Percentiles rank a stretch among this genome's conserved stretches.
Conservation (phyloP, 2,113 vertebrate species). For the Blennius ocellaris region DNA sequence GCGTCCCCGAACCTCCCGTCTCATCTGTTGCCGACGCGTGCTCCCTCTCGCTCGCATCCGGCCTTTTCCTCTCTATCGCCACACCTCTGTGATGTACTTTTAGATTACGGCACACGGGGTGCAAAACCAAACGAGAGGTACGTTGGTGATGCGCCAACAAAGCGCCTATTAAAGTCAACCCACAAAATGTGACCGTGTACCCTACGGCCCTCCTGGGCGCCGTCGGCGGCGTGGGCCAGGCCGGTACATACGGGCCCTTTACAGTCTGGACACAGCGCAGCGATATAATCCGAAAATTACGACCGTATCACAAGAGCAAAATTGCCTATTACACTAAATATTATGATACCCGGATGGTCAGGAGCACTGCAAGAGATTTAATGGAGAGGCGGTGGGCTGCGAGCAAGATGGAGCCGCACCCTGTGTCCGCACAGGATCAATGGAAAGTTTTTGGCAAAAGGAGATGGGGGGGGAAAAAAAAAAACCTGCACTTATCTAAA, state of each 20-base stretch:
- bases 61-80: constrained; percentile 1
- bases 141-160: constrained; percentile 6
- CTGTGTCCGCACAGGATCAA: constrained; percentile 4
- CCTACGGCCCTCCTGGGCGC: constrained; percentile 38
- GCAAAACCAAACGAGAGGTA: constrained; percentile 8
- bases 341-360: constrained; percentile 17
- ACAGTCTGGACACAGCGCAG: constrained; percentile 37
- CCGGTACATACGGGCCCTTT: constrained; percentile 35
- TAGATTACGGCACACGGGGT: neutral
- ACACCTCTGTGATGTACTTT: constrained; percentile 30
- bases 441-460: neutral
- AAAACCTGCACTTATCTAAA: neutral
- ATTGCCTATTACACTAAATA: constrained; percentile 43
- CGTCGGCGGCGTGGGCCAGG: constrained; percentile 24
- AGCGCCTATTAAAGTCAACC: constrained; percentile 16
- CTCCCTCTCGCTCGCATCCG: constrained; percentile 30
- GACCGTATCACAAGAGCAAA: constrained; percentile 24
- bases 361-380: neutral
- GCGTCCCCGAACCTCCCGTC: constrained; percentile 22
- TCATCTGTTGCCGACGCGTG: constrained; percentile 57
- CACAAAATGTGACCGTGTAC: constrained; percentile 23
- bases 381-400: neutral
- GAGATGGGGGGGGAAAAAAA: no score
- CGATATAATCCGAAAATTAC: constrained; percentile 54
- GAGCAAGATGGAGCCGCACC: constrained; percentile 12